Evolutionary conservation across 2,797 vertebrate genomes (phyloP).

Genomic region (Gymnocypris eckloni): DNA sequence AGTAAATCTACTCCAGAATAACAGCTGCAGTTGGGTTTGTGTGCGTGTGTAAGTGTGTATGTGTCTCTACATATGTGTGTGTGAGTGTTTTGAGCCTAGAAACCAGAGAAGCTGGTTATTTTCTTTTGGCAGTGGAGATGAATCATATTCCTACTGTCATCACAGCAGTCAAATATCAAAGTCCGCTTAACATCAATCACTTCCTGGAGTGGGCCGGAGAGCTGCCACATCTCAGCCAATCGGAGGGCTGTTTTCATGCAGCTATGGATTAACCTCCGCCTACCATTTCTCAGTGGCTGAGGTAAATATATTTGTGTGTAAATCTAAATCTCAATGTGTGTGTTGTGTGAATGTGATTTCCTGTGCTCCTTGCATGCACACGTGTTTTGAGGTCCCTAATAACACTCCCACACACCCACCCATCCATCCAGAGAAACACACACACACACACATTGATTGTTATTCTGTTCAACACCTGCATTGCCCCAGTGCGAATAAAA

Average conservation of each 20-base stretch:
- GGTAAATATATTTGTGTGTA: constrained; percentile 34
- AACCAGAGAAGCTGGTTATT: constrained; percentile 27
- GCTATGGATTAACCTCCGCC: constrained; percentile 50
- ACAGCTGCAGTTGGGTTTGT: not conserved
- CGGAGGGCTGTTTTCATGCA: constrained; percentile 31
- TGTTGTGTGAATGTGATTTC: constrained; percentile 4
- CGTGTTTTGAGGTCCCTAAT: not conserved
- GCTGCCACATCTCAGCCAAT: constrained; percentile 41
- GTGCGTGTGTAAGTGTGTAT: not conserved
- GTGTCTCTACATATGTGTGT: constrained; percentile 18
- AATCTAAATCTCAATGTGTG: constrained; percentile 22
- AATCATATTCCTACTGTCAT: constrained; percentile 53
- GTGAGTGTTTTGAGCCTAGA: constrained; percentile 14
- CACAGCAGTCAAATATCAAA: constrained; percentile 51
- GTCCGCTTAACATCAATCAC: constrained; percentile 44
- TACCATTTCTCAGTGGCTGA: constrained; percentile 26
- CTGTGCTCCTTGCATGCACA: constrained; percentile 3
- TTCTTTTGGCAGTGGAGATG: constrained; percentile 33
- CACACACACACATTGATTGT: constrained; percentile 40
- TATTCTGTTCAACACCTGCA: constrained; percentile 54
- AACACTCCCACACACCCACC: not conserved
- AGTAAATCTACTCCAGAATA: not conserved
- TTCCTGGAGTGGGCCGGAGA: constrained; percentile 37
- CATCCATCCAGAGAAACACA: not conserved
- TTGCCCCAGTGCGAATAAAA: constrained; percentile 36